Percentiles rank a stretch among this genome's conserved stretches.
Evolutionary conservation across 2,888 invertebrate genomes (phyloP).

Genomic region (Trichopria drosophilae): DNA sequence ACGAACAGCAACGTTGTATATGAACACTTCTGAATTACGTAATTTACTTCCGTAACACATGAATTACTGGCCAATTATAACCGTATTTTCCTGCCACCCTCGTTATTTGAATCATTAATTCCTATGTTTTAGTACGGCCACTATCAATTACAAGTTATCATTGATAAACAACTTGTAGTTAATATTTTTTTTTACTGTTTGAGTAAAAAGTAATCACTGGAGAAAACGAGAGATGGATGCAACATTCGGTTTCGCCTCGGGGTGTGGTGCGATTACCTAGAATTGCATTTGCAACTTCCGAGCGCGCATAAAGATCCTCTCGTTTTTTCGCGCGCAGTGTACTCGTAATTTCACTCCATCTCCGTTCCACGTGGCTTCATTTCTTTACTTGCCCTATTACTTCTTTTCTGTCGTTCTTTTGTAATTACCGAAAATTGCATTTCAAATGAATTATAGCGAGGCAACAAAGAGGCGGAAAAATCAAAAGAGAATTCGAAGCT

Average conservation of each 20-base stretch:
- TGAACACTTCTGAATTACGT: too few relatives aligned
- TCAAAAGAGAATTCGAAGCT: conserved; percentile 45
- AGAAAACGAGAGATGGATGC: too few relatives aligned
- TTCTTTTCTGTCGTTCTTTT: conserved; percentile 29
- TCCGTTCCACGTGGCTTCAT: conserved; percentile 7
- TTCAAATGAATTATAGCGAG: conserved; percentile 44
- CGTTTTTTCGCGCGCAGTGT: conserved; percentile 14
- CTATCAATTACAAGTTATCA: too few relatives aligned
- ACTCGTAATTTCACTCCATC: conserved; percentile 11
- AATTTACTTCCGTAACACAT: too few relatives aligned
- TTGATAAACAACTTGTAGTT: too few relatives aligned
- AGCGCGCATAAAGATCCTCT: conserved; percentile 42
- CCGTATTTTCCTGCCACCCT: too few relatives aligned
- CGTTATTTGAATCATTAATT: too few relatives aligned
- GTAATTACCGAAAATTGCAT: conserved; percentile 54
- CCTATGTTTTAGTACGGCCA: too few relatives aligned
- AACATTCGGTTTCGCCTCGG: conserved; percentile 10
- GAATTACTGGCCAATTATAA: too few relatives aligned
- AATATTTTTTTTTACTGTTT: too few relatives aligned
- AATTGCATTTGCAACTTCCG: conserved; percentile 41
- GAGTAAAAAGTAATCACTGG: too few relatives aligned
- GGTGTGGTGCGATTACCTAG: conserved; percentile 33
- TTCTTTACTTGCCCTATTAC: conserved; percentile 4
- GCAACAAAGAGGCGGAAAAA: not conserved
- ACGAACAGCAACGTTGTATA: too few relatives aligned